These are phyloP conservation scores for Yponomeuta evonymella DNA, from an alignment of 2,888 invertebrate genomes.

Conservation along the genomic window DNA sequence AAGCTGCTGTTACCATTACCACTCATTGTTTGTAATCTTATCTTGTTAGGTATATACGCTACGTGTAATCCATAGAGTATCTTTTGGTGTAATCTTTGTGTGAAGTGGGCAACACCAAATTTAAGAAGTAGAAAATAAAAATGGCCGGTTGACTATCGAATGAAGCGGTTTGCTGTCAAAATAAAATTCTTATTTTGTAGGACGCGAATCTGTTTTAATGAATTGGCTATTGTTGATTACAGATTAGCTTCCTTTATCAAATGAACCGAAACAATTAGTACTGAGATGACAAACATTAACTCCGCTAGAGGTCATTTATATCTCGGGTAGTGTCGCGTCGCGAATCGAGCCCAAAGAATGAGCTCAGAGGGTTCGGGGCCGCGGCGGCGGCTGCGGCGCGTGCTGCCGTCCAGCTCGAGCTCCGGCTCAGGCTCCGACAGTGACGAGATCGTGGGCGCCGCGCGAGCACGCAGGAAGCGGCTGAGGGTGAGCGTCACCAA, in stretches of 20 bases:
- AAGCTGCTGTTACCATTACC: too few species aligned
- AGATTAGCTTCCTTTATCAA: slow-evolving; percentile 37
- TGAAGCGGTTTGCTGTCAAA: slow-evolving; percentile 75
- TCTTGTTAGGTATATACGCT: too few species aligned
- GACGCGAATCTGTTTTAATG: slow-evolving; percentile 42
- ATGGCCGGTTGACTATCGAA: slow-evolving; percentile 60
- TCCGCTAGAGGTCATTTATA: slow-evolving; percentile 62
- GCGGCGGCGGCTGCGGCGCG: slow-evolving; percentile 54
- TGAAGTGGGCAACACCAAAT: slow-evolving; percentile 11
- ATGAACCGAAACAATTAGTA: slow-evolving; percentile 41
- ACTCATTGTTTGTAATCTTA: too few species aligned
- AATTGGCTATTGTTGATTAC: slow-evolving; percentile 35
- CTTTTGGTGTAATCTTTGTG: not conserved
- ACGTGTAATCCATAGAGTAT: too few species aligned
- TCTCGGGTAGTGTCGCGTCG: slow-evolving; percentile 57
- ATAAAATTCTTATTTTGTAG: slow-evolving; percentile 45
- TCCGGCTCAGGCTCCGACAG: slow-evolving; percentile 62
- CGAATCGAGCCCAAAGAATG: slow-evolving; percentile 54
- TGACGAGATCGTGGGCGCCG: slow-evolving; percentile 57
- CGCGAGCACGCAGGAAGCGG: slow-evolving; percentile 60
- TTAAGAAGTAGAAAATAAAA: slow-evolving; percentile 44
- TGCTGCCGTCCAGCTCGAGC: slow-evolving; percentile 50
- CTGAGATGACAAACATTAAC: slow-evolving; percentile 38
- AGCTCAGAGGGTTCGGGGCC: slow-evolving; percentile 52
- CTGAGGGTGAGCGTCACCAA: slow-evolving; percentile 49